Base-by-base conservation (phyloP, 2,888 invertebrate species). In the Morpho deidamia region DNA sequence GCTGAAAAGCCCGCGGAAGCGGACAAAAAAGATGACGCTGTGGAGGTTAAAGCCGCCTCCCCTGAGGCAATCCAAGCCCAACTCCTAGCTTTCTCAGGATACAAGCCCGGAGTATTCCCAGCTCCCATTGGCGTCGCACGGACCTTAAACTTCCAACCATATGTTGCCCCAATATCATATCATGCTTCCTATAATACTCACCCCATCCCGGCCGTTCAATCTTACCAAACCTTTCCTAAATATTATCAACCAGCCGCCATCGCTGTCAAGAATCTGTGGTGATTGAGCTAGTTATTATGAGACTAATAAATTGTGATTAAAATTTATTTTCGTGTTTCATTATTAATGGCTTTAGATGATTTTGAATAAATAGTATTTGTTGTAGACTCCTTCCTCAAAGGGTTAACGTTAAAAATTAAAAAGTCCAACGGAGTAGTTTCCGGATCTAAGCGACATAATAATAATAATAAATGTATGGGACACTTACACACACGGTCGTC, bases 151-250 rank as follows among this genome's bases (percentile, higher is more conserved):
- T 66, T 58, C 57, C 64, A 56, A 39, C 58, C 65, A 1, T 60
- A 58, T 44, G 51, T 59, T 8, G 44, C 58, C 32, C 49, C 61
- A 9, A 14, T 53, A 3, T 50, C 59, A 7, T 61, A 61, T 44
- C 66, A 62, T 50, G 51, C 65, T 0, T 65, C 66, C 10, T 47
- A 63, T 11, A 59, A 49, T 44, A 42, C 61, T 42, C 41, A 57
- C 42, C 56, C 63, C 10, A 7, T 52, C 43, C 39, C 56, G 12
- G 38, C 55, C 14, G 8, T 58, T 37, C 51, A 55, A 35, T 54
- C 44, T n/a, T 40, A 39, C 51, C 60, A 56, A 8, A 48, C 40
- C 10, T 11, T 48, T 10, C 41, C 51, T 2, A 44, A 56, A 4
- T 11, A 50, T n/a, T 56, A 59, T 14, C 51, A 50, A 23, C 44